Base-by-base conservation (phyloP, 2,888 invertebrate genomes). In the Clitarchus hookeri region DNA sequence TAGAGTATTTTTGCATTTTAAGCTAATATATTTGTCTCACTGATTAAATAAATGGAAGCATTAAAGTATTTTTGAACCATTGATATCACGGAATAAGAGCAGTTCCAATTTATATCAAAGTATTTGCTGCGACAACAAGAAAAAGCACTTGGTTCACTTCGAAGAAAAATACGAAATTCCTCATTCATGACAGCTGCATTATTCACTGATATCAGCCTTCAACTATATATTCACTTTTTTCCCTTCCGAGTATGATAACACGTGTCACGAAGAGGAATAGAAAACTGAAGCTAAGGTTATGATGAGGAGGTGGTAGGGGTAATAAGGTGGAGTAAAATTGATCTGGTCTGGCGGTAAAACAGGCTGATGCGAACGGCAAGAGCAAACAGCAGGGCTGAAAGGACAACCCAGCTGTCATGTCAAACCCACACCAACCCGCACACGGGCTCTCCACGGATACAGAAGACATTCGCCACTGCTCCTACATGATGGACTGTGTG, bases 211-310 rank as follows among this genome's bases (percentile, higher is more conserved):
- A 65, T 65, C 65, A n/a, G 65, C 16, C 65, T 65, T 65, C 19
- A 19, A 65, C n/a, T 65, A 65, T 65, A 11, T 65, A 65, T 65
- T 23, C 65, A 1, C n/a, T 19, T n/a, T 65, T 65, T 65, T 65
- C 65, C n/a, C 19, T 65, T 2, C 23, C n/a, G 23, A n/a, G 65
- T 65, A n/a, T n/a, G 65, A n/a, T n/a, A n/a, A n/a, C 65, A 65
- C n/a, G 65, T 65, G 65, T n/a, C n/a, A n/a, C 65, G 65, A 65
- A 65, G n/a, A 65, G 23, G 65, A 65, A 65, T 65, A n/a, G 65
- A 23, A 48, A 48, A 65, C n/a, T n/a, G 65, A n/a, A 65, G n/a
- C 36, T 1, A 65, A 65, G 65, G n/a, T n/a, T n/a, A 1, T 23
- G 65, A 36, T 36, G 3, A 23, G n/a, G 19, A 19, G 65, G 65